Evolutionary conservation across 2,797 vertebrate species (phyloP), one percentile per base, ranked within the genome.

Genomic region (Arctocebus calabarensis): DNA sequence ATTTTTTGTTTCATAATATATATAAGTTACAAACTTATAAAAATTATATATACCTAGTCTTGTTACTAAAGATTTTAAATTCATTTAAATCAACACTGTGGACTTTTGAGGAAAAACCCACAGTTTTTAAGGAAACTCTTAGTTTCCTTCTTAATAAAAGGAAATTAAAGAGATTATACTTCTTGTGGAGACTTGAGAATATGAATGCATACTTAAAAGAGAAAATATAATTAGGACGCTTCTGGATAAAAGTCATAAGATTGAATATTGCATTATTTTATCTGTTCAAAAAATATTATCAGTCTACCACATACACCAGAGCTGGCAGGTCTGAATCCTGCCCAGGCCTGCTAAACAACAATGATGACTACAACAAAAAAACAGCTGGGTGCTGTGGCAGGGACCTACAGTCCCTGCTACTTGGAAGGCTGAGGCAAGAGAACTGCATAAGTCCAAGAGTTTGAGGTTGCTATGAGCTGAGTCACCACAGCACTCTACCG

Each of bases 171-270:
- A 23, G 86, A n/a, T 88, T 91, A 89, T 43, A 99, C 96, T 95
- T 86, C 9, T 98, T 99, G 77, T 84, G 99, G 99, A 85, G 98
- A 98, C 91, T 99, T 99, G 97, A 99, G 99, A 97, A 99, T 99
- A 96, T 99, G 99, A 88, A 99, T 99, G 99, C 99, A 97, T 84
- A 97, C 94, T 96, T 97, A 93, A 97, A 97, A 97, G 85, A 97
- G 94, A 97, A 27, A 87, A 94, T 14, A 96, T 19, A 91, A 93
- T 97, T 66, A 97, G 91, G 90, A 94, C 45, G 82, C 71, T 64
- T 91, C 27, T 25, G 17, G 11, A 64, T 96, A 91, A 59, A 20
- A 95, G 57, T 78, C n/a, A 27, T 7, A 55, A 73, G 55, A 84
- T 75, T 64, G 14, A 91, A 68, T 7, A 88, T 32, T 27, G 9